A percentile compares a stretch with the other conserved stretches of the same genome.
These are phyloP conservation scores for Xestia xanthographa DNA, from an alignment of 2,888 invertebrate species.

Conservation along the genomic window DNA sequence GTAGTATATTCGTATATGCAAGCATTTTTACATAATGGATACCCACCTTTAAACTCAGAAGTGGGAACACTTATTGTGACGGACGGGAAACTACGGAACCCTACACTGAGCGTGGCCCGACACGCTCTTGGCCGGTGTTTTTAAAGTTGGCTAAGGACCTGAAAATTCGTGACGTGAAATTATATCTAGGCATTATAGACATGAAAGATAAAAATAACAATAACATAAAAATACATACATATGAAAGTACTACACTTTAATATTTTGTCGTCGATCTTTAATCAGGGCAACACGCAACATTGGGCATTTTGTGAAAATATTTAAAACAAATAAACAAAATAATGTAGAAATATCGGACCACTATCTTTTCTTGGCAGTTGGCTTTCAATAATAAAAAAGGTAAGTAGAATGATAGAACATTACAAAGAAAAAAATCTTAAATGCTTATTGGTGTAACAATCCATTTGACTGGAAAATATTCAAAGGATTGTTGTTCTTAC, in stretches of 20 bases:
- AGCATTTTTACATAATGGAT: too few relatives aligned
- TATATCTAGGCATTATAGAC: too few relatives aligned
- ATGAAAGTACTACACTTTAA: neutral
- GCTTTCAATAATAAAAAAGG: constrained; percentile 7
- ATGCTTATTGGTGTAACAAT: neutral
- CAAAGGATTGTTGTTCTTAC: neutral
- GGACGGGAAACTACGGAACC: too few relatives aligned
- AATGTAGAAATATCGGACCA: constrained; percentile 2
- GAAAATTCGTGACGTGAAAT: too few relatives aligned
- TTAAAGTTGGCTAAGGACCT: too few relatives aligned
- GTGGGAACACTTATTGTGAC: too few relatives aligned
- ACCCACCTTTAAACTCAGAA: too few relatives aligned
- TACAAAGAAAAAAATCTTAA: neutral
- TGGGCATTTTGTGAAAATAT: neutral
- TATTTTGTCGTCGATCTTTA: neutral
- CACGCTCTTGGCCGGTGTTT: too few relatives aligned
- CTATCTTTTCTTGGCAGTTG: neutral
- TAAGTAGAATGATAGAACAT: neutral
- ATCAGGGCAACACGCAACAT: neutral
- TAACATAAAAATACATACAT: too few relatives aligned
- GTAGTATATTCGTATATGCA: too few relatives aligned
- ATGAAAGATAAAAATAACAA: too few relatives aligned
- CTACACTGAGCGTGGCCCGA: too few relatives aligned
- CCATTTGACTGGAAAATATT: neutral
- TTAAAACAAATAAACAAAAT: neutral